Percentiles rank a stretch among this genome's conserved stretches.
phyloP scores from a whole-genome alignment of 2,888 invertebrate genomes.

The Oscheius sp. region DNA sequence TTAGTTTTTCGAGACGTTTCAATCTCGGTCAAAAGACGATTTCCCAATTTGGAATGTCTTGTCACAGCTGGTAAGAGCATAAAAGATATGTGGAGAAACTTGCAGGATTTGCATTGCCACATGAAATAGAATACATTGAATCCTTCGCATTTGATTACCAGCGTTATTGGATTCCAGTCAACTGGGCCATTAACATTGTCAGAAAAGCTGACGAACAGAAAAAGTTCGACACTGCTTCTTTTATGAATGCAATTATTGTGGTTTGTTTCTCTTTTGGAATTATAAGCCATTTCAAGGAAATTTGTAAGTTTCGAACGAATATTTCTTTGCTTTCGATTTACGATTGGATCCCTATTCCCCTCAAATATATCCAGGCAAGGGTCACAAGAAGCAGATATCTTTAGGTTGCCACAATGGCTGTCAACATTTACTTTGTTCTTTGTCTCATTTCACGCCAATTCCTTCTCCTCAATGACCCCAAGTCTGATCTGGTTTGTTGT shows the following conservation, averaged over 20 bases:
- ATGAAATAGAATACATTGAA: slow-evolving; percentile 38
- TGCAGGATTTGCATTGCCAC: slow-evolving; percentile 36
- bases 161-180: slow-evolving; percentile 65
- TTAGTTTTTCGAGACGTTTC: slow-evolving; percentile 62
- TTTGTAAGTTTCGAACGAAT: slow-evolving; percentile 43
- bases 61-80: slow-evolving; percentile 3
- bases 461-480: slow-evolving; percentile 38
- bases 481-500: slow-evolving; percentile 36
- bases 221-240: slow-evolving; percentile 37
- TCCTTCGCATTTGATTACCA: slow-evolving; percentile 36
- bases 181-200: slow-evolving; percentile 59
- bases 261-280: not conserved
- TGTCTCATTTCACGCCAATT: slow-evolving; percentile 60
- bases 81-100: too few species aligned
- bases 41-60: slow-evolving; percentile 41
- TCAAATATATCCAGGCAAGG: slow-evolving; percentile 61
- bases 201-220: slow-evolving; percentile 45
- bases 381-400: not conserved
- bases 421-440: slow-evolving; percentile 62
- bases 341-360: slow-evolving; percentile 60
- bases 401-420: slow-evolving; percentile 48
- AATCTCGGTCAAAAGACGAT: slow-evolving; percentile 50
- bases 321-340: slow-evolving; percentile 43
- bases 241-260: slow-evolving; percentile 43
- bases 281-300: slow-evolving; percentile 38